phyloP scores from a whole-genome alignment of 2,888 invertebrate genomes.

The Nomada goodeniana region DNA sequence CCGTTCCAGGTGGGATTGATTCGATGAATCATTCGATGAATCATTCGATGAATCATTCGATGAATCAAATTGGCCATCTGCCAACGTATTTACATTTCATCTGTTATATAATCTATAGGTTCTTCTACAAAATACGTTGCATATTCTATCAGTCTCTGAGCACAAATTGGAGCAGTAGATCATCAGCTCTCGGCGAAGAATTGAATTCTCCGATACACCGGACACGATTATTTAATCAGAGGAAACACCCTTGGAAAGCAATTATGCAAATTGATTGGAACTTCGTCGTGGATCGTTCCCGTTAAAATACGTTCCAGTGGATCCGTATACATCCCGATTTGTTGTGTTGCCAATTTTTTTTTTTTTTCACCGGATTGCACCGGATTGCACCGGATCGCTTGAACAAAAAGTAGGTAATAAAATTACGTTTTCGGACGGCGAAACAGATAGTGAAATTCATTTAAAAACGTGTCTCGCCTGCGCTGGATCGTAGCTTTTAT shows the following conservation, averaged over 20 bases:
- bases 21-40: conserved; percentile 15
- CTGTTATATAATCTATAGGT: not conserved
- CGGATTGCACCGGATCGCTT: too few species aligned
- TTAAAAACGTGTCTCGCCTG: not conserved
- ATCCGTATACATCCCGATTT: not conserved
- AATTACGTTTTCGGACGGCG: not conserved
- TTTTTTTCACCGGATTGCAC: too few species aligned
- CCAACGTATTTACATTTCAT: conserved; percentile 11
- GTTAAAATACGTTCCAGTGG: not conserved
- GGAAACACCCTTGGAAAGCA: conserved; percentile 5
- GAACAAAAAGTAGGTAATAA: not conserved
- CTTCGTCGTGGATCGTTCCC: not conserved
- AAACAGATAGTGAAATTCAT: not conserved
- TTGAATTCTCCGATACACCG: conserved; percentile 8
- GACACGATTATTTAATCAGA: conserved; percentile 28
- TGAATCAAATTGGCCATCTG: too few species aligned
- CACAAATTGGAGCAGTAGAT: not conserved
- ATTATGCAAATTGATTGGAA: conserved; percentile 13
- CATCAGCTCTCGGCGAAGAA: not conserved
- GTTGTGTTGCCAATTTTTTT: not conserved
- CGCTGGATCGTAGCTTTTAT: not conserved
- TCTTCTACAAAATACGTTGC: not conserved
- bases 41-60: conserved; percentile 14
- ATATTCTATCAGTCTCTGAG: too few species aligned
- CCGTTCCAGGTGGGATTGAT: conserved; percentile 10